phyloP scores from a whole-genome alignment of 53 echinoderm and acorn worm genomes.

The Holothuria scabra region DNA sequence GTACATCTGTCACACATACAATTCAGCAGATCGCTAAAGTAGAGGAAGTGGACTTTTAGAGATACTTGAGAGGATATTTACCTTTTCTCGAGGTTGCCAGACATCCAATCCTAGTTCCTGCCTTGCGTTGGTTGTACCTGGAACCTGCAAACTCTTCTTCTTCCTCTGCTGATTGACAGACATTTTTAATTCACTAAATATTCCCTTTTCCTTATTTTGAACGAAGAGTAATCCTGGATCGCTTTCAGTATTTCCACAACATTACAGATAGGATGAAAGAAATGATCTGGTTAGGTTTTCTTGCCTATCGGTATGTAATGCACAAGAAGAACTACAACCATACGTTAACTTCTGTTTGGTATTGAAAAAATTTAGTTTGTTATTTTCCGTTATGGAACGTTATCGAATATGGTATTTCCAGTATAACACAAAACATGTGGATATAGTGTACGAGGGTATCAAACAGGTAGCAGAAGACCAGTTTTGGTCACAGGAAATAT shows the following conservation, averaged over 20 bases:
- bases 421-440: too few species aligned
- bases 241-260: not conserved
- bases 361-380: not conserved
- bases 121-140: slow-evolving; percentile 35
- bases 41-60: too few species aligned
- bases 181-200: not conserved
- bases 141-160: slow-evolving; percentile 44
- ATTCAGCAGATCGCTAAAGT: too few species aligned
- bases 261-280: not conserved
- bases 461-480: too few species aligned
- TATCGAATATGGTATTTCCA: not conserved
- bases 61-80: slow-evolving; percentile 44
- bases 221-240: too few species aligned
- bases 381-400: not conserved
- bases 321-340: not conserved
- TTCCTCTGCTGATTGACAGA: slow-evolving; percentile 31
- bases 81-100: slow-evolving; percentile 96
- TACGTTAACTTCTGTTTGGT: not conserved
- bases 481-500: too few species aligned
- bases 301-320: slow-evolving; percentile 28
- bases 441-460: too few species aligned
- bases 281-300: slow-evolving; percentile 17
- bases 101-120: slow-evolving; percentile 80
- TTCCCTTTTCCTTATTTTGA: too few species aligned
- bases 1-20: too few species aligned